These are phyloP conservation scores for Brotula barbata DNA, from an alignment of 2,797 vertebrate genomes.

Conservation along the genomic window DNA sequence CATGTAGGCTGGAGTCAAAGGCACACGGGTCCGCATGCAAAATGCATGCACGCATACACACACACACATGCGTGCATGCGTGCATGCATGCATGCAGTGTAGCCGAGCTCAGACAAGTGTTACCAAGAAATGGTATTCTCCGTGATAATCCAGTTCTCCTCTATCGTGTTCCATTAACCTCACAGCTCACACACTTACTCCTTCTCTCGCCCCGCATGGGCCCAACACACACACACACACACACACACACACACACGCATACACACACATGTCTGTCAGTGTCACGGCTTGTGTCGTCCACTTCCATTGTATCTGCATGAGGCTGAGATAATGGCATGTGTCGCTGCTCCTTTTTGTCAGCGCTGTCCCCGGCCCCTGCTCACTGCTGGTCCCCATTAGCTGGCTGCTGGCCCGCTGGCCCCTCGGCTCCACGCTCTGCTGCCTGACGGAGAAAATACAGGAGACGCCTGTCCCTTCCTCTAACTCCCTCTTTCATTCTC, in stretches of 20 bases:
- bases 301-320: conserved; percentile 75
- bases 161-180: conserved; percentile 78
- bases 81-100: conserved; percentile 52
- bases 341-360: conserved; percentile 78
- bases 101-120: conserved; percentile 70
- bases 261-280: conserved; percentile 44
- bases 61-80: not conserved
- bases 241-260: conserved; percentile 33
- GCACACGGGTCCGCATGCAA: conserved; percentile 33
- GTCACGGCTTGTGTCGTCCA: conserved; percentile 61
- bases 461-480: conserved; percentile 65
- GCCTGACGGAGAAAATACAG: conserved; percentile 71
- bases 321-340: conserved; percentile 81
- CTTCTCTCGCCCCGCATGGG: conserved; percentile 18
- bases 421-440: conserved; percentile 69
- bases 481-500: conserved; percentile 53
- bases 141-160: conserved; percentile 77
- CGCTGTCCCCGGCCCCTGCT: conserved; percentile 63
- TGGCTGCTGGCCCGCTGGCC: conserved; percentile 74
- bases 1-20: conserved; percentile 63
- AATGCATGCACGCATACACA: conserved; percentile 45
- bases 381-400: conserved; percentile 79
- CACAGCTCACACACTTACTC: conserved; percentile 55
- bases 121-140: conserved; percentile 69
- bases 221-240: conserved; percentile 12